Evolutionary conservation across 2,113 vertebrate genomes (phyloP), one percentile per base, ranked within the genome.

Genomic region (Monopterus albus): DNA sequence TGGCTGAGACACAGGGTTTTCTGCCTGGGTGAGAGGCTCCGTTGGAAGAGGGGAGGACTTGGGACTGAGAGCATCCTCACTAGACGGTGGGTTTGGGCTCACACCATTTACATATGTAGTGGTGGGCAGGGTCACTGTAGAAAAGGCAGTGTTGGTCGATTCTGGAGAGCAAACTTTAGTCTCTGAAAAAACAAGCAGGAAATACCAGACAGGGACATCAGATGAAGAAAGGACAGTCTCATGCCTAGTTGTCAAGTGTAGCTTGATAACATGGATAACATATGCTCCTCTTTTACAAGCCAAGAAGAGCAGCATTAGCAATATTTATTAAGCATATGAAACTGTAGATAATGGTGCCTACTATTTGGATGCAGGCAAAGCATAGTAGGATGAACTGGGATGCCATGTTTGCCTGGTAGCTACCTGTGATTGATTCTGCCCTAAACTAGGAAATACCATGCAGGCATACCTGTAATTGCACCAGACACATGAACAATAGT

Each of bases 401-500:
- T 33, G 26, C 26, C 49, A 25, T 10, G 29, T 58, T 42, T 18
- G 10, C 12, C n/a, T 43, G 10, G n/a, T 20, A 20, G 7, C n/a
- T 46, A 21, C 14, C 28, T 46, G 7, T 38, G 46, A 25, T n/a
- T n/a, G n/a, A n/a, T n/a, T n/a, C n/a, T n/a, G n/a, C n/a, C n/a
- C n/a, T n/a, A n/a, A n/a, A n/a, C n/a, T n/a, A n/a, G n/a, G n/a
- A n/a, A n/a, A n/a, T n/a, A n/a, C n/a, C n/a, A n/a, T n/a, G 49
- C 42, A 47, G 1, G 1, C 38, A 15, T 88, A 94, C 93, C 93
- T 84, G 90, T 88, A 36, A 91, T 82, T 15, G 89, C 81, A 39
- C 89, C 79, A 17, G 93, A 90, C 47, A 91, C 91, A 33, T 93
- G 92, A 62, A 94, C 91, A 33, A 94, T 81, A 23, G 89, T 91